phyloP scores from a whole-genome alignment of 2,888 invertebrate species.

The Cyaniris semiargus region DNA sequence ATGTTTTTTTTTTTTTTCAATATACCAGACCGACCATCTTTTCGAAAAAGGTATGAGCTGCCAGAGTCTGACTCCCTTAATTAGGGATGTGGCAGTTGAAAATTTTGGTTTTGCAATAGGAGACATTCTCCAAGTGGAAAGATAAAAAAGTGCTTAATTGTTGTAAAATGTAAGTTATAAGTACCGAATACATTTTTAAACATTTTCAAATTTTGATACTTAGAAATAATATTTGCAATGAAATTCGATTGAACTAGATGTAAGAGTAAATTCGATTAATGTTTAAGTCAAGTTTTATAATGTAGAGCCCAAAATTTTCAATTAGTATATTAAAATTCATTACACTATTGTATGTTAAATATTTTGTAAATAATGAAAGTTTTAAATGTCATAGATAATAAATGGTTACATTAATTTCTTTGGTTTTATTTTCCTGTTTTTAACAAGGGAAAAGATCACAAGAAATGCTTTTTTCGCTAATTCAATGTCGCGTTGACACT shows the following conservation, averaged over 20 bases:
- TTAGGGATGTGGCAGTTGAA: background rate
- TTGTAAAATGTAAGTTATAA: background rate
- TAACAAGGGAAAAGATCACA: background rate
- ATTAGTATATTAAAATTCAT: background rate
- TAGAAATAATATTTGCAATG: background rate
- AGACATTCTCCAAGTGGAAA: background rate
- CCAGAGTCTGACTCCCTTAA: too few species aligned
- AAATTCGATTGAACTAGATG: background rate
- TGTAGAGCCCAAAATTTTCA: conserved; percentile 11
- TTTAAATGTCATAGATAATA: conserved; percentile 29
- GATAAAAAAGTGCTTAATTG: background rate
- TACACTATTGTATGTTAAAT: conserved; percentile 25
- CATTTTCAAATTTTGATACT: conserved; percentile 9
- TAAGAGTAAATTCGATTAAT: background rate
- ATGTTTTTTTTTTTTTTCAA: too few species aligned
- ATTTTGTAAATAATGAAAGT: conserved; percentile 23
- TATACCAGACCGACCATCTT: too few species aligned
- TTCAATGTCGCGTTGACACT: too few species aligned
- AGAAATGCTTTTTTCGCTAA: background rate
- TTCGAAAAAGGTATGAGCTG: too few species aligned
- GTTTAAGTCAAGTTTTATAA: background rate
- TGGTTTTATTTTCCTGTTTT: background rate
- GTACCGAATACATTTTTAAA: background rate
- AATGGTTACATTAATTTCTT: conserved; percentile 19
- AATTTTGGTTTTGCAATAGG: background rate